phyloP scores from a whole-genome alignment of 2,888 invertebrate genomes.

The Myopa tessellatipennis region DNA sequence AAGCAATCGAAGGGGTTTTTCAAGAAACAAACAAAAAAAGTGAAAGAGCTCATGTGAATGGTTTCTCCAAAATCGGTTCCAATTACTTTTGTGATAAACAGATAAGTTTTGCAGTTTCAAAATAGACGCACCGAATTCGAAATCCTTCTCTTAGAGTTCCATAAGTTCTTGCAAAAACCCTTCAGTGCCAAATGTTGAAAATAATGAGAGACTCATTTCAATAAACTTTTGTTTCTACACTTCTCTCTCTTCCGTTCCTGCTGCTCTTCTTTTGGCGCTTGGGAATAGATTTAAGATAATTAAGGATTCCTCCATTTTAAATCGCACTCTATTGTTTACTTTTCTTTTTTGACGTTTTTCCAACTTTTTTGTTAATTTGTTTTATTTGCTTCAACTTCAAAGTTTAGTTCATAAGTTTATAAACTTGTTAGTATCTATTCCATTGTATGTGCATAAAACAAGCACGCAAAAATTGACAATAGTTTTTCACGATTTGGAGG shows the following conservation, averaged over 20 bases:
- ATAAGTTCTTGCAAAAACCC: not conserved
- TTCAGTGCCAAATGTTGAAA: not conserved
- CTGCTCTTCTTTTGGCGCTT: constrained; percentile 50
- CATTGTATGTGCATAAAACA: constrained; percentile 3
- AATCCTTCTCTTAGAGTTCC: not conserved
- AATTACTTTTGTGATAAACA: too few species aligned
- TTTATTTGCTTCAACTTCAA: constrained; percentile 12
- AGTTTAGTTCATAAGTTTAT: constrained; percentile 31
- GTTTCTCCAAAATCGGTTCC: too few species aligned
- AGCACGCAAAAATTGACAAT: constrained; percentile 41
- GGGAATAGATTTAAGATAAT: constrained; percentile 51
- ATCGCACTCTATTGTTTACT: not conserved
- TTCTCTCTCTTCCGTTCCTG: constrained; percentile 25
- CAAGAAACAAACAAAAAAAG: too few species aligned
- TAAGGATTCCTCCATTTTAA: constrained; percentile 25
- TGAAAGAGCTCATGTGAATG: too few species aligned
- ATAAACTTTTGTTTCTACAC: constrained; percentile 5
- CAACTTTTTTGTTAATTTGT: constrained; percentile 11
- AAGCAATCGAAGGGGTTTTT: not conserved
- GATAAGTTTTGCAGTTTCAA: too few species aligned
- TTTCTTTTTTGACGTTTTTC: not conserved
- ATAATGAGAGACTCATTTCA: not conserved
- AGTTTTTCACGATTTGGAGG: constrained; percentile 52
- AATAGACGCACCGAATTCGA: not conserved
- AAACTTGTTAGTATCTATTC: constrained; percentile 17